Base-by-base conservation (phyloP, 2,888 invertebrate species). In the Nasonovia ribisnigri region DNA sequence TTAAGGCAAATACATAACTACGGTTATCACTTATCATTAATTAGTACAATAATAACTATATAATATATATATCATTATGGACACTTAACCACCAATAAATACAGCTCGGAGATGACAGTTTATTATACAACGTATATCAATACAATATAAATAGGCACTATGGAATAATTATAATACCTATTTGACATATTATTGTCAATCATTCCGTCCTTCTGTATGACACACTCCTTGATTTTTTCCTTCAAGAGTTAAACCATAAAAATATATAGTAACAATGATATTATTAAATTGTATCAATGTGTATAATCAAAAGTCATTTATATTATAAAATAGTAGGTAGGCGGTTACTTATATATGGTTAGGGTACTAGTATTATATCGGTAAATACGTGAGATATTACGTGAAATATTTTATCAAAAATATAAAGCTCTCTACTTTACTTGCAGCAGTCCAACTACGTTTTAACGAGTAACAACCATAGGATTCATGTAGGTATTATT, bases 401-500 rank as follows among this genome's bases (percentile, higher is more conserved):
- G 77, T 77, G 77, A 77, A 77, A 77, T 36, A 77, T 77, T 77
- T 42, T 77, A 36, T 77, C 77, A 20, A 77, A 77, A 77, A 77
- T 77, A 77, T 77, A 77, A 77, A 77, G 77, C 77, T 77, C 36
- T 8, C 77, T 77, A 36, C 77, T 77, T 77, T 77, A 20, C 77
- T 36, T 36, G 8, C 20, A 77, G 8, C 20, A 36, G 77, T 54
- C 20, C 36, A 42, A 88, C 24, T 36, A 42, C 36, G 36, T n/a
- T 88, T 51, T 36, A 20, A 88, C 29, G 46, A 20, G 42, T 57
- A 43, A 60, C 16, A n/a, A 48, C 4, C 36, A 20, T 20, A 36
- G 77, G 20, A 77, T 77, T 77, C 36, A 77, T 77, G 77, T 77
- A 77, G 77, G 77, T 77, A 77, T 77, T n/a, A 46, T 67, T 84